A percentile compares a stretch with the other conserved stretches of the same genome.
These are phyloP conservation scores for Glyptemys insculpta DNA, from an alignment of 2,797 vertebrate genomes.

Conservation along the genomic window DNA sequence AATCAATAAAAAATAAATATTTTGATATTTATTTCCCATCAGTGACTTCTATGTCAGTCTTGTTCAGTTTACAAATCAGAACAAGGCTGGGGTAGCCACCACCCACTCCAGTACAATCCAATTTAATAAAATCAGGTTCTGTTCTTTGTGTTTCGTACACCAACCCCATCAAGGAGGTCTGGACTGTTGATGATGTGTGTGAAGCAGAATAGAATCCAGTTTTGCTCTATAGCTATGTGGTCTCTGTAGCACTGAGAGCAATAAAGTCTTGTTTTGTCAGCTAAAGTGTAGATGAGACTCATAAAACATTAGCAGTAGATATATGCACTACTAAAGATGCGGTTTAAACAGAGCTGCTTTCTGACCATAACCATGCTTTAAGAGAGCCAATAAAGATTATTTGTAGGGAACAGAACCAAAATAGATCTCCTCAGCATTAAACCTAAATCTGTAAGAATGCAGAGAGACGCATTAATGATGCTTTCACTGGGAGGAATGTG, in stretches of 20 bases:
- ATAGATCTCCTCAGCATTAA: neutral
- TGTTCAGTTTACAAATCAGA: neutral
- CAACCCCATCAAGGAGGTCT: neutral
- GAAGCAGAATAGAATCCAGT: neutral
- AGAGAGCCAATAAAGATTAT: neutral
- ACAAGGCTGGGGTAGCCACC: too few relatives aligned
- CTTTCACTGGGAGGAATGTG: neutral
- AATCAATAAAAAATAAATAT: neutral
- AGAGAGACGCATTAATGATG: neutral
- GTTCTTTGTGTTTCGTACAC: neutral
- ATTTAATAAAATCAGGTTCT: neutral
- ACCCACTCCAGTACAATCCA: neutral
- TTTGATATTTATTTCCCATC: neutral
- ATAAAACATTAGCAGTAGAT: neutral
- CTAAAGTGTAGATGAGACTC: neutral
- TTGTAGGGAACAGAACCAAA: neutral
- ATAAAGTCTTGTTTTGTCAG: neutral
- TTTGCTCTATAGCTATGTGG: neutral
- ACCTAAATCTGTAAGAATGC: neutral
- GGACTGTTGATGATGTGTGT: neutral
- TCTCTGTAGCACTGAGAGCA: neutral
- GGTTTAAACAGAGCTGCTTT: neutral
- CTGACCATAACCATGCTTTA: neutral
- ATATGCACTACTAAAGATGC: neutral
- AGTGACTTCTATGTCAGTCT: neutral